Base-by-base conservation (phyloP, 1,140 invertebrate species). In the Zaprionus nigranus region DNA sequence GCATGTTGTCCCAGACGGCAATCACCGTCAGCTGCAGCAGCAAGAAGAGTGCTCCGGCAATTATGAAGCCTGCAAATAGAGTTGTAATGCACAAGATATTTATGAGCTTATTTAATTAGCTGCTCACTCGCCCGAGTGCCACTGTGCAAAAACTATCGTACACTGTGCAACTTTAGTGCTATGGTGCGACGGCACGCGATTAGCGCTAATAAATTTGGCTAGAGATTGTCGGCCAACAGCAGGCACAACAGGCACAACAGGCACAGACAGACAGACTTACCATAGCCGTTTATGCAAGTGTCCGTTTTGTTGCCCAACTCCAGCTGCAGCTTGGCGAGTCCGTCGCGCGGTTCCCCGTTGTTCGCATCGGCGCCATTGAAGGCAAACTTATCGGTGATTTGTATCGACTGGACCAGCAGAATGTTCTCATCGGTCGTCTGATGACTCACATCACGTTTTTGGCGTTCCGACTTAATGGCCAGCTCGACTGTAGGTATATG, bases 301-400 rank as follows among this genome's bases (percentile, higher is more conserved):
- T 90, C 85, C 85, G 82, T 70, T 76, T 90, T 90, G 79, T 74
- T 86, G 79, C 75, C 85, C 78, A 90, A 74, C n/a, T 90, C 85
- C 71, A 90, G 68, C 77, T 87, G 86, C 76, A 92, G 75, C 73
- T 88, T 83, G 77, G 83, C 91, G 49, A 92, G 78, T 9, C 82
- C 82, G 61, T 91, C 87, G 57, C 56, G 74, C 60, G 72, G 60
- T 54, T 74, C 82, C 53, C 65, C 68, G 63, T 56, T 59, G 40
- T 54, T 76, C 51, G 74, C 57, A 82, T 90, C 93, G 80, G 94
- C 94, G 67, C 91, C 87, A 83, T 97, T 96, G 93, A 97, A 97
- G n/a, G 96, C 96, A 91, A 98, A 98, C 86, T 97, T 97, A 93
- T 98, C 97, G 17, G 96, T 97, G 85, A 98, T 98, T 92, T 97